Percentiles rank a stretch among this genome's conserved stretches.
These are phyloP conservation scores for Dasysyrphus tricinctus DNA, from an alignment of 2,888 invertebrate genomes.

Conservation along the genomic window DNA sequence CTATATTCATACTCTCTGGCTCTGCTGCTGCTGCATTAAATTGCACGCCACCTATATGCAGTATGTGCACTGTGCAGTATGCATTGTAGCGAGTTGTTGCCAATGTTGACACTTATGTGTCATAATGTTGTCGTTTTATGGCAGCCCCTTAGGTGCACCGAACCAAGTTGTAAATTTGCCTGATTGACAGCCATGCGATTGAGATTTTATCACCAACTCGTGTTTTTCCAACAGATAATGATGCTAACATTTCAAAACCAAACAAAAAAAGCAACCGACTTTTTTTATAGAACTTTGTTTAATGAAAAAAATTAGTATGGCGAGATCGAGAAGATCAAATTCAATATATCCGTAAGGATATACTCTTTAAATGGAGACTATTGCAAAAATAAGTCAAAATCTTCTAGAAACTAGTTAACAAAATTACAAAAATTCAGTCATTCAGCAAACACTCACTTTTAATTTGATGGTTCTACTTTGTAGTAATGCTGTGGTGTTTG, in stretches of 20 bases:
- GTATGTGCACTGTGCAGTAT: background rate
- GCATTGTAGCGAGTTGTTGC: conserved; percentile 38
- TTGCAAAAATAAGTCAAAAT: background rate
- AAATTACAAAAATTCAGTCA: background rate
- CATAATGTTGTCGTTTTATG: conserved; percentile 66
- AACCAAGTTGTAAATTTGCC: conserved; percentile 57
- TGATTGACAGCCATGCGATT: conserved; percentile 55
- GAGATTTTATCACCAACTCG: conserved; percentile 56
- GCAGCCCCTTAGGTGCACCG: conserved; percentile 38
- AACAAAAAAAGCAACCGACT: background rate
- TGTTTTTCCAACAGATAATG: conserved; percentile 12
- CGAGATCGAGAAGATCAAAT: background rate
- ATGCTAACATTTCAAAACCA: conserved; percentile 10
- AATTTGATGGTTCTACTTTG: background rate
- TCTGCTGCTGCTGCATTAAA: background rate
- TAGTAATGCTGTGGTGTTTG: background rate
- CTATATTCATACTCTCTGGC: background rate
- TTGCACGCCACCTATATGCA: conserved; percentile 5
- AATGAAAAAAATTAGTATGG: background rate
- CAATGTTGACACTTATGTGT: conserved; percentile 64
- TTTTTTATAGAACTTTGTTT: background rate
- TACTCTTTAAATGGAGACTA: background rate
- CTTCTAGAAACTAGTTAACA: background rate
- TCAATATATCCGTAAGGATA: background rate
- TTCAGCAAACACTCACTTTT: background rate